Conservation (phyloP, 2,888 invertebrate species). For the Thymelicus lineola region DNA sequence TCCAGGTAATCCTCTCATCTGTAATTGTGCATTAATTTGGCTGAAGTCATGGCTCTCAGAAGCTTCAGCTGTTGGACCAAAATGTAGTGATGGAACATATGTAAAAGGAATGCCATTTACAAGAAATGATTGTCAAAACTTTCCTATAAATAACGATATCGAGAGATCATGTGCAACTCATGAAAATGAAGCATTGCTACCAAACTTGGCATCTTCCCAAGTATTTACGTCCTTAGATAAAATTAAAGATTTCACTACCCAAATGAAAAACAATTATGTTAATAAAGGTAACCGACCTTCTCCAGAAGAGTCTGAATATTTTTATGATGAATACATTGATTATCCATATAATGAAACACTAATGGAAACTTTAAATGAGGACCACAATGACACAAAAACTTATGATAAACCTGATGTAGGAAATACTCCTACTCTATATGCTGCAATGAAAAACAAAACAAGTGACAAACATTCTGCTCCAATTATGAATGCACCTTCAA, state of each 20-base stretch:
- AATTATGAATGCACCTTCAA: conserved; percentile 77
- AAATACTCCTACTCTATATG: conserved; percentile 75
- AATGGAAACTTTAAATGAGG: conserved; percentile 60
- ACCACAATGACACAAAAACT: conserved; percentile 63
- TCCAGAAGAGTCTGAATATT: conserved; percentile 92
- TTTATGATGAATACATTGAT: conserved; percentile 93
- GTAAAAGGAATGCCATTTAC: conserved; percentile 90
- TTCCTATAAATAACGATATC: conserved; percentile 78
- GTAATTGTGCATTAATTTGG: conserved; percentile 94
- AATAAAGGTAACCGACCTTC: conserved; percentile 85
- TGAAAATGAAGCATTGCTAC: conserved; percentile 87
- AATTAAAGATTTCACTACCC: conserved; percentile 75
- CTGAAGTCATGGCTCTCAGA: conserved; percentile 93
- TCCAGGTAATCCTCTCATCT: conserved; percentile 92
- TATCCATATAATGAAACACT: conserved; percentile 88
- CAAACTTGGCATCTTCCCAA: conserved; percentile 84
- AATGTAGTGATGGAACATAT: conserved; percentile 91
- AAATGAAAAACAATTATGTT: conserved; percentile 72
- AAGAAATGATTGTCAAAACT: conserved; percentile 87
- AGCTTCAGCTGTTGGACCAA: conserved; percentile 89
- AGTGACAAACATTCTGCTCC: conserved; percentile 65
- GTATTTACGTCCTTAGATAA: conserved; percentile 85
- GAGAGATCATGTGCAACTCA: conserved; percentile 86
- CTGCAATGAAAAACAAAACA: conserved; percentile 61
- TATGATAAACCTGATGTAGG: conserved; percentile 70